Evolutionary conservation across 2,888 invertebrate genomes (phyloP), one percentile per base, ranked within the genome.

Genomic region (Drosophila borealis): DNA sequence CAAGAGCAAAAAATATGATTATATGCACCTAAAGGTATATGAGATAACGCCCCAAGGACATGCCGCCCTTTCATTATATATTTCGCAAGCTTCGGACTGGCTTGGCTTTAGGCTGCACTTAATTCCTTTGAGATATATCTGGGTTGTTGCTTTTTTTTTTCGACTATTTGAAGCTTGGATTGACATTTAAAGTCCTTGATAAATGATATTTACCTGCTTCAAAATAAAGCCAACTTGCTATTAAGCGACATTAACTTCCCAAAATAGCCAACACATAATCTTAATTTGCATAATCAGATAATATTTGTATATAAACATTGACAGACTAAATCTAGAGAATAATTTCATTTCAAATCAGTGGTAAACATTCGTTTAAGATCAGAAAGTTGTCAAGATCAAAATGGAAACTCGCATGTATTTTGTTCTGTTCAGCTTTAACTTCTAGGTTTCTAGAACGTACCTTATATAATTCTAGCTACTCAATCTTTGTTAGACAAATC

Each of bases 131-230:
- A 8, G 13, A 6, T 41, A 13, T 29, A 9, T 5, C 33, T 42
- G 10, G 8, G 13, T 14, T 8, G 34, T 36, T 56, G 53, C 37
- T 50, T 33, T 41, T 50, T 33, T 41, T 4, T 49, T 39, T 41
- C 37, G 29, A 5, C 10, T 21, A 36, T 39, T 51, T 36, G 33
- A 10, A 25, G 36, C 36, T 33, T 36, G 25, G 29, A n/a, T 21
- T 56, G 57, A 50, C 53, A 48, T 13, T 46, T 46, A 37, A 57
- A 70, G 50, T 44, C 42, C 11, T 48, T 74, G 74, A 74, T 74
- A 41, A 62, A 75, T 74, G 75, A 41, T 44, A 2, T 10, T 21
- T 33, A 10, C 39, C 33, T 21, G 4, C 17, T 25, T 25, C 3
- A 21, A 36, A 25, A 21, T 53, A 50, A 34, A 42, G 42, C 25